Evolutionary conservation across 2,797 vertebrate species (phyloP), one percentile per base, ranked within the genome.

Genomic region (Adrianichthys oophorus): DNA sequence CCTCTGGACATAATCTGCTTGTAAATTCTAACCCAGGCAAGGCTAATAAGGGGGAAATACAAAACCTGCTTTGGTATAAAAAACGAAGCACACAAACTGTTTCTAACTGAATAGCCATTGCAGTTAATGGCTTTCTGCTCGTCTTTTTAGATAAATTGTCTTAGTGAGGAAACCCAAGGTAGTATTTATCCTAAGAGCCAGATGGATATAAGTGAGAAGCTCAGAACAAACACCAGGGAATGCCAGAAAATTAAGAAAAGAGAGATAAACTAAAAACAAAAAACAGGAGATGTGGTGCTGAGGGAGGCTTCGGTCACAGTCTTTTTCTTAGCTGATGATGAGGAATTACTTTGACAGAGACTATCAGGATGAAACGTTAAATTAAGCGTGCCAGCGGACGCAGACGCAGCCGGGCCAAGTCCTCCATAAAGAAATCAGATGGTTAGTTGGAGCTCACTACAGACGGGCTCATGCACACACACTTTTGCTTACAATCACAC

Each of bases 321-420:
- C 59, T 59, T 75, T 74, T n/a, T n/a, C n/a, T n/a, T 76, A 81
- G 79, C 70, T 62, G 58, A 76, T 82, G 76, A 87, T 90, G 90
- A 91, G 90, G 85, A 90, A 91, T 87, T 83, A 76, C 87, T 80
- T 85, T 79, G 88, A 89, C 85, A 83, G 78, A 86, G 80, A 83
- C 86, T 87, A 85, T 89, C 89, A 86, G 90, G 86, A 89, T 86
- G 82, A 91, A 88, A 89, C 89, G 86, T 88, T 88, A 88, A 89
- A 86, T 84, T 14, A 18, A 70, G 68, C 72, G 68, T 76, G 80
- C 81, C 80, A 86, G 80, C 79, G 83, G 78, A 84, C 64, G 65
- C 73, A 75, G 78, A 76, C 76, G 42, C 79, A 85, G 83, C 72
- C 88, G 82, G 81, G 71, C 70, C 65, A 68, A 81, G 68, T 80